Evolutionary conservation across 2,797 vertebrate genomes (phyloP).

Genomic region (Gorsachius magnificus): DNA sequence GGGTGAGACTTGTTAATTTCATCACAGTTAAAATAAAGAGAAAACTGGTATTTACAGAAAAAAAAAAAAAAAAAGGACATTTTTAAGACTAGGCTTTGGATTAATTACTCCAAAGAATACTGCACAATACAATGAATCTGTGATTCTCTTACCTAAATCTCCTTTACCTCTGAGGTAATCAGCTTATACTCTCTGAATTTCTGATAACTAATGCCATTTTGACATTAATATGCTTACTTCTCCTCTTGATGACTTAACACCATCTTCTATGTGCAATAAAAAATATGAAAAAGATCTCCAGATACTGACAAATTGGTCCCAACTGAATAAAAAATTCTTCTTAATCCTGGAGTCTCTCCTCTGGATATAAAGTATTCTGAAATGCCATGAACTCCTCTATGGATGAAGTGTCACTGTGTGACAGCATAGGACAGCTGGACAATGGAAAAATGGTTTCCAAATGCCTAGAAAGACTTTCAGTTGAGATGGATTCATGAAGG

Average conservation of each 20-base stretch:
- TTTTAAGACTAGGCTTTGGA: neutral
- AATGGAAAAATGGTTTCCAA: neutral
- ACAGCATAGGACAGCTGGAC: neutral
- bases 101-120: neutral
- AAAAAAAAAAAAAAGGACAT: neutral
- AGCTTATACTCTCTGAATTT: neutral
- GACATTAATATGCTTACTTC: neutral
- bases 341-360: neutral
- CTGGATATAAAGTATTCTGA: neutral
- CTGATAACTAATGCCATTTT: neutral
- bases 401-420: neutral
- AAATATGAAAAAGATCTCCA: neutral
- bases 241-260: neutral
- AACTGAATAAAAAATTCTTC: neutral
- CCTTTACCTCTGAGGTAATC: neutral
- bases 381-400: neutral
- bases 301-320: neutral
- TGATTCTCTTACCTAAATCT: neutral
- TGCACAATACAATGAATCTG: neutral
- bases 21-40: neutral
- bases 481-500: neutral
- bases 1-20: neutral
- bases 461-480: neutral
- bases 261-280: neutral
- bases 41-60: neutral